These are phyloP conservation scores for Rotaria socialis DNA, from an alignment of 2,888 invertebrate species.

Conservation along the genomic window DNA sequence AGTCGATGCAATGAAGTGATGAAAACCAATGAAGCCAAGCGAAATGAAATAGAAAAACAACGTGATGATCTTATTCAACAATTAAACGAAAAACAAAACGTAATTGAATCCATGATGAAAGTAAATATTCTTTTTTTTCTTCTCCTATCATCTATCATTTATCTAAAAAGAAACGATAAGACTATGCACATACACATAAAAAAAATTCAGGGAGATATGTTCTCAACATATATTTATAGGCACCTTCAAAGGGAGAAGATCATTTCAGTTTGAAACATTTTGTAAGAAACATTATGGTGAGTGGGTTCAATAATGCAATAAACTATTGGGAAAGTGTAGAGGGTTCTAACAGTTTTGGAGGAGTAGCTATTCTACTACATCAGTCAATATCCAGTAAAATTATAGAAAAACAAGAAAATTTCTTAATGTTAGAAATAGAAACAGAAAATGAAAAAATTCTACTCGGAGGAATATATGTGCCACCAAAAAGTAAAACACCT, in stretches of 20 bases:
- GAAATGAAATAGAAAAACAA: not conserved
- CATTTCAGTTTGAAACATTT: slow-evolving; percentile 18
- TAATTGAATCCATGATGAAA: not conserved
- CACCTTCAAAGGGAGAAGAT: not conserved
- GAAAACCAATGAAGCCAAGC: not conserved
- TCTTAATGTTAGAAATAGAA: no score
- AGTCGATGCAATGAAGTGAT: not conserved
- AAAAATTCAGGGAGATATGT: not conserved
- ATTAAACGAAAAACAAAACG: not conserved
- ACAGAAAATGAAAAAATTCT: no score
- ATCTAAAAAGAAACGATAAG: not conserved
- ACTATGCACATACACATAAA: not conserved
- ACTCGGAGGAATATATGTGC: no score
- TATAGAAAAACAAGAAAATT: no score
- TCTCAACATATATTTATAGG: slow-evolving; percentile 7
- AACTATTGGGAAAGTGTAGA: no score
- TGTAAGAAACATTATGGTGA: not conserved
- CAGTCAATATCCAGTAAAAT: no score
- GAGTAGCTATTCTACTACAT: no score
- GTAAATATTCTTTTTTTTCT: not conserved
- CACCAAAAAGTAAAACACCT: no score
- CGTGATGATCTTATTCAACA: not conserved
- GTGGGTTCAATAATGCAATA: not conserved
- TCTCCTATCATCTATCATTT: no score
- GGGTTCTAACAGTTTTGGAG: no score